A percentile compares a stretch with the other conserved stretches of the same genome.
Conservation (phyloP, 2,888 invertebrate genomes). For the Parnassius orleans region DNA sequence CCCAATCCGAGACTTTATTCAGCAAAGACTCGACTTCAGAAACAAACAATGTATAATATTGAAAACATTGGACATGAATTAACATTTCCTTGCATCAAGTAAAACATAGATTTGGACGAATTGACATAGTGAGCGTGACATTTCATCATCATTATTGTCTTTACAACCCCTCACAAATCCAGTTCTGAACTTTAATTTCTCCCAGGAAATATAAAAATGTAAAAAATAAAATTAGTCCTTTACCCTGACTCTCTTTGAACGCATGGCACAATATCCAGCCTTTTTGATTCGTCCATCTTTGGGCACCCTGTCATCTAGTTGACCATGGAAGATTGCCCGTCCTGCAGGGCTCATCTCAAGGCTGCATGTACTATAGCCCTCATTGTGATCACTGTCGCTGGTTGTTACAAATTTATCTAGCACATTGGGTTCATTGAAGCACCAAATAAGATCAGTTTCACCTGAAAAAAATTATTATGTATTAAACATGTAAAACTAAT, state of each 20-base stretch:
- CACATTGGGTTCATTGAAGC: slow-evolving; percentile 83
- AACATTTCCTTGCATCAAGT: too few relatives aligned
- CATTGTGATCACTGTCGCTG: slow-evolving; percentile 89
- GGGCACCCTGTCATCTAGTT: slow-evolving; percentile 84
- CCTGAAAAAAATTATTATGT: slow-evolving; percentile 53
- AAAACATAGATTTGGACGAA: too few relatives aligned
- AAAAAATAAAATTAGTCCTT: slow-evolving; percentile 25
- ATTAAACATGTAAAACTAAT: background rate
- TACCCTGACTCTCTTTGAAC: slow-evolving; percentile 84
- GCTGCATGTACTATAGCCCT: slow-evolving; percentile 89
- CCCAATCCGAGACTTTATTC: too few relatives aligned
- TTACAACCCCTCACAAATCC: too few relatives aligned
- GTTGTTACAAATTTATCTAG: slow-evolving; percentile 87
- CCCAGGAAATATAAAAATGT: too few relatives aligned
- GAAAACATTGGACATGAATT: too few relatives aligned
- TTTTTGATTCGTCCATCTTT: slow-evolving; percentile 89
- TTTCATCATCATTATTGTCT: too few relatives aligned
- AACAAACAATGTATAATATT: too few relatives aligned
- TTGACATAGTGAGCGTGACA: too few relatives aligned
- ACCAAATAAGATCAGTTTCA: slow-evolving; percentile 88
- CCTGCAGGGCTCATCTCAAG: slow-evolving; percentile 85
- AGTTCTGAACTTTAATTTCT: too few relatives aligned
- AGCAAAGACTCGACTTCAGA: too few relatives aligned
- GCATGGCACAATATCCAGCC: slow-evolving; percentile 91
- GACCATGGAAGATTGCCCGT: slow-evolving; percentile 87